Percentiles rank a stretch among this genome's conserved stretches.
Evolutionary conservation across 2,113 vertebrate species (phyloP).

Genomic region (Sinocyclocheilus rhinocerous): DNA sequence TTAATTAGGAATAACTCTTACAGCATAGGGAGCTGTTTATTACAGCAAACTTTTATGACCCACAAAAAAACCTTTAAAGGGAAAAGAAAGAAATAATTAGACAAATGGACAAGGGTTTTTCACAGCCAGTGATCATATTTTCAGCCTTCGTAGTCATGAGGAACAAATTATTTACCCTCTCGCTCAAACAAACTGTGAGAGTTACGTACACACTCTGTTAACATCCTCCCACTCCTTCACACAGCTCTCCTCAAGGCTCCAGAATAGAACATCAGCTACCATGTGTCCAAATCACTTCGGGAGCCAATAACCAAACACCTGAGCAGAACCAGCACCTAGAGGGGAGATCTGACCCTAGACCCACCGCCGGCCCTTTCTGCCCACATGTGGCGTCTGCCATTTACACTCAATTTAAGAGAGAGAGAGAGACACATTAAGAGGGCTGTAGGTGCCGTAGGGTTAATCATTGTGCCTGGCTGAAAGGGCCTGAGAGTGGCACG

Average conservation of each 20-base stretch:
- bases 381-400: constrained; percentile 29
- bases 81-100: neutral
- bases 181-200: constrained; percentile 68
- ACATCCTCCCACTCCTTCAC: constrained; percentile 46
- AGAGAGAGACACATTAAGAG: constrained; percentile 53
- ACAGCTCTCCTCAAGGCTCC: constrained; percentile 18
- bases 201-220: constrained; percentile 37
- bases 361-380: neutral
- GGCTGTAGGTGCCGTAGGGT: constrained; percentile 65
- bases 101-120: neutral
- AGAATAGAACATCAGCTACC: constrained; percentile 8
- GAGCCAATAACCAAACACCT: constrained; percentile 14
- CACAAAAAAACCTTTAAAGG: neutral
- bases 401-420: constrained; percentile 25
- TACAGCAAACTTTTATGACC: constrained; percentile 12
- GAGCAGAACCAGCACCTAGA: neutral
- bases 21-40: constrained; percentile 1
- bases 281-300: neutral
- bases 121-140: neutral
- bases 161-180: constrained; percentile 41
- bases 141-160: neutral
- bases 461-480: constrained; percentile 74
- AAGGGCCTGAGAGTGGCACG: constrained; percentile 67
- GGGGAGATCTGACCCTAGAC: constrained; percentile 13
- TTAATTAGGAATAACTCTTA: constrained; percentile 8